These are phyloP conservation scores for Colossoma macropomum DNA, from an alignment of 2,113 vertebrate genomes.

Conservation along the genomic window DNA sequence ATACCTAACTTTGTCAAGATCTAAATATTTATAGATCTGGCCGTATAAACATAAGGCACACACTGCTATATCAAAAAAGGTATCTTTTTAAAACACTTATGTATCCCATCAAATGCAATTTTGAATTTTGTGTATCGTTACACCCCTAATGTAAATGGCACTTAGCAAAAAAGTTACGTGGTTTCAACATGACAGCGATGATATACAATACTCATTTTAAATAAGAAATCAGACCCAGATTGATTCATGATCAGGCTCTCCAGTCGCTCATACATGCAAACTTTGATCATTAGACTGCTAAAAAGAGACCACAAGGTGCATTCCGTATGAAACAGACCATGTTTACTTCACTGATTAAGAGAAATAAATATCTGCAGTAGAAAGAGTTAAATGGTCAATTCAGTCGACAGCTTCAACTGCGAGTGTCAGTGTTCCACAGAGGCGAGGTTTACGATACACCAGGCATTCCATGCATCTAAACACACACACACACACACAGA, in stretches of 20 bases:
- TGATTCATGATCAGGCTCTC: not conserved
- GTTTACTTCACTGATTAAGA: slow-evolving; percentile 83
- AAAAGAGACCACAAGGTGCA: slow-evolving; percentile 34
- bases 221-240: too few relatives aligned
- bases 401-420: slow-evolving; percentile 39
- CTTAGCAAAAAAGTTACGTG: too few relatives aligned
- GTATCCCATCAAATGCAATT: too few relatives aligned
- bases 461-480: slow-evolving; percentile 73
- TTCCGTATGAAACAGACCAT: slow-evolving; percentile 79
- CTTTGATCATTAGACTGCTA: slow-evolving; percentile 31
- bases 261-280: not conserved
- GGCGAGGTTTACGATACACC: slow-evolving; percentile 73
- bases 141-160: not conserved
- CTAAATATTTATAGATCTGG: too few relatives aligned
- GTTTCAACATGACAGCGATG: too few relatives aligned
- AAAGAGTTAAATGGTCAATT: slow-evolving; percentile 75
- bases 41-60: too few relatives aligned
- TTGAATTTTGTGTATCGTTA: not conserved
- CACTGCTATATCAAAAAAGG: too few relatives aligned
- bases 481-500: slow-evolving; percentile 40
- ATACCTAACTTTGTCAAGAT: too few relatives aligned
- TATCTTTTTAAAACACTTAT: too few relatives aligned
- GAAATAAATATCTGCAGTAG: slow-evolving; percentile 87
- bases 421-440: slow-evolving; percentile 74
- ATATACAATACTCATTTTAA: not conserved